A percentile compares a stretch with the other conserved stretches of the same genome.
Conservation (phyloP, 2,888 invertebrate species). For the Chymomyza fuscimana region DNA sequence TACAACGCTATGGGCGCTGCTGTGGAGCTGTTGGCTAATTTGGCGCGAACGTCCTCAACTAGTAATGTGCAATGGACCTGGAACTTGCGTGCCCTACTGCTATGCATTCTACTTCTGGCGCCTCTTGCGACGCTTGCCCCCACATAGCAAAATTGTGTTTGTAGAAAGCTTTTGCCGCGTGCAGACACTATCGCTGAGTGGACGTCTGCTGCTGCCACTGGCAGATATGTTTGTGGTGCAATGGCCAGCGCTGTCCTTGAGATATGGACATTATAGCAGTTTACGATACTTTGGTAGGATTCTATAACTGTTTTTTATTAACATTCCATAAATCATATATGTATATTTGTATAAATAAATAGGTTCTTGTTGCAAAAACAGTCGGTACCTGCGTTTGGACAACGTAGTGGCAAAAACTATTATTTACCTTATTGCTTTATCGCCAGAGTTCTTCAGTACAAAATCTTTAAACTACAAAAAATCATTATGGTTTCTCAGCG, state of each 20-base stretch:
- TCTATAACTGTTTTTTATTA: slow-evolving; percentile 79
- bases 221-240: slow-evolving; percentile 95
- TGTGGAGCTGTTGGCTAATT: slow-evolving; percentile 86
- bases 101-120: slow-evolving; percentile 87
- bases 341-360: too few relatives aligned
- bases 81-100: slow-evolving; percentile 96
- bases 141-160: slow-evolving; percentile 89
- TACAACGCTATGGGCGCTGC: slow-evolving; percentile 87
- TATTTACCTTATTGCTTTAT: too few relatives aligned
- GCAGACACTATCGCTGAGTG: slow-evolving; percentile 91
- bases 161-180: slow-evolving; percentile 98
- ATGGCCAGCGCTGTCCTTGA: slow-evolving; percentile 87
- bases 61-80: slow-evolving; percentile 96
- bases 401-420: too few relatives aligned
- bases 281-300: slow-evolving; percentile 89
- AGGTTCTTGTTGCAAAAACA: too few relatives aligned
- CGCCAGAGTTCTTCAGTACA: too few relatives aligned
- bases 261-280: slow-evolving; percentile 76
- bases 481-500: too few relatives aligned
- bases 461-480: too few relatives aligned
- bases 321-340: too few relatives aligned
- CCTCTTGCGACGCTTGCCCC: slow-evolving; percentile 82
- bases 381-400: too few relatives aligned
- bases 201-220: slow-evolving; percentile 90
- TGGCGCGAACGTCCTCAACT: slow-evolving; percentile 87